Evolutionary conservation across 2,113 vertebrate species (phyloP).

Genomic region (Alethe castanea): DNA sequence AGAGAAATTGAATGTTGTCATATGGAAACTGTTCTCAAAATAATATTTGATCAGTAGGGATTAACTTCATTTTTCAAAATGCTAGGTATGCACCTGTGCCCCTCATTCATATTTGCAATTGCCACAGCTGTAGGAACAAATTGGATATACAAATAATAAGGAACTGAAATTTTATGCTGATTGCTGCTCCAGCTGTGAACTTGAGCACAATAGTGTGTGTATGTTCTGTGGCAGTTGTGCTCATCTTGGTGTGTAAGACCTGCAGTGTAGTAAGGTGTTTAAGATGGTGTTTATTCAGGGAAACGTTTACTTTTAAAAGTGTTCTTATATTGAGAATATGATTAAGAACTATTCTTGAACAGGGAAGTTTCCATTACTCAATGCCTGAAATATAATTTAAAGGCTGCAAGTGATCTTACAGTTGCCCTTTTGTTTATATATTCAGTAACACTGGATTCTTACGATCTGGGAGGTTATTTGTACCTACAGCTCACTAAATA

Average conservation of each 20-base stretch:
- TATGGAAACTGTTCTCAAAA: background rate
- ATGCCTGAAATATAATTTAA: background rate
- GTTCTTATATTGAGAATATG: background rate
- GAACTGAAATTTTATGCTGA: background rate
- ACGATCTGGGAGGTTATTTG: background rate
- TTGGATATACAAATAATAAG: background rate
- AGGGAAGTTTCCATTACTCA: background rate
- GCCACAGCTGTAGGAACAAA: background rate
- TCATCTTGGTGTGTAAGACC: background rate
- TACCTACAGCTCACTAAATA: background rate
- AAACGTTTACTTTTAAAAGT: background rate
- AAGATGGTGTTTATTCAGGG: background rate
- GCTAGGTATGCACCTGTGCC: background rate
- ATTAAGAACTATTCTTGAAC: background rate
- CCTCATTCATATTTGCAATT: background rate
- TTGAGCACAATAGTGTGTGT: background rate
- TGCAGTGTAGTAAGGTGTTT: background rate
- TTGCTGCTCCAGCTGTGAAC: background rate
- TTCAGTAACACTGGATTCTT: background rate
- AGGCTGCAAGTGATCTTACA: background rate
- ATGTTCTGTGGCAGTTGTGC: background rate
- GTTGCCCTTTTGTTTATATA: background rate
- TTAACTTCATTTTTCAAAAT: background rate
- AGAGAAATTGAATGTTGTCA: background rate
- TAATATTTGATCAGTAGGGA: background rate